phyloP scores from a whole-genome alignment of 2,888 invertebrate species.

The Sturmia bella region DNA sequence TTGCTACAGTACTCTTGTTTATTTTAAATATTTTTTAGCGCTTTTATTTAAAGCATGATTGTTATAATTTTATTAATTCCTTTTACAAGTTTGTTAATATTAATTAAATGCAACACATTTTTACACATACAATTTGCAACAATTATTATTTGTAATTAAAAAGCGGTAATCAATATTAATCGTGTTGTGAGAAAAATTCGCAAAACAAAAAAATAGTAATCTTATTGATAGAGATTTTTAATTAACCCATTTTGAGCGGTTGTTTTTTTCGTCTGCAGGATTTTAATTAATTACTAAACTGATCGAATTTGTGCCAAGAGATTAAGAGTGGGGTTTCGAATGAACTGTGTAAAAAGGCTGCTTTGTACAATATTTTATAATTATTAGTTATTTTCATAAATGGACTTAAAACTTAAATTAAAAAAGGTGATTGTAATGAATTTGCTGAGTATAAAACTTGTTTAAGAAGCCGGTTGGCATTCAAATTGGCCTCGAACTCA shows the following conservation, averaged over 20 bases:
- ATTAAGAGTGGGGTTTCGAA: too few relatives aligned
- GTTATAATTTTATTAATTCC: constrained; percentile 7
- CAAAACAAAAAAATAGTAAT: neutral
- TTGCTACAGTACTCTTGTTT: neutral
- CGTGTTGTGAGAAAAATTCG: neutral
- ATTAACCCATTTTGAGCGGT: constrained; percentile 3
- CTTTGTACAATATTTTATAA: too few relatives aligned
- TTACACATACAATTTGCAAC: neutral
- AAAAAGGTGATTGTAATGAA: too few relatives aligned
- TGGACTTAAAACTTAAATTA: too few relatives aligned
- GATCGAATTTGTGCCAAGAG: too few relatives aligned
- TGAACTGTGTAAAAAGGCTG: too few relatives aligned
- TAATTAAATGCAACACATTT: neutral
- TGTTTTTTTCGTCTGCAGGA: neutral
- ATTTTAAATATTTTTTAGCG: neutral
- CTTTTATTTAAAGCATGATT: constrained; percentile 5
- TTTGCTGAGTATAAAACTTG: too few relatives aligned
- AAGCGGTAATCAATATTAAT: constrained; percentile 22
- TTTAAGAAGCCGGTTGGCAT: too few relatives aligned
- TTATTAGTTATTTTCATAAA: too few relatives aligned
- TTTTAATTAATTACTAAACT: too few relatives aligned
- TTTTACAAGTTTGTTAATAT: constrained; percentile 9
- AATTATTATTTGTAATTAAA: constrained; percentile 12
- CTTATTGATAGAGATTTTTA: neutral
- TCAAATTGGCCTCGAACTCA: too few relatives aligned